Conservation (phyloP, 2,888 invertebrate species). For the Trissolcus brochymenae region DNA sequence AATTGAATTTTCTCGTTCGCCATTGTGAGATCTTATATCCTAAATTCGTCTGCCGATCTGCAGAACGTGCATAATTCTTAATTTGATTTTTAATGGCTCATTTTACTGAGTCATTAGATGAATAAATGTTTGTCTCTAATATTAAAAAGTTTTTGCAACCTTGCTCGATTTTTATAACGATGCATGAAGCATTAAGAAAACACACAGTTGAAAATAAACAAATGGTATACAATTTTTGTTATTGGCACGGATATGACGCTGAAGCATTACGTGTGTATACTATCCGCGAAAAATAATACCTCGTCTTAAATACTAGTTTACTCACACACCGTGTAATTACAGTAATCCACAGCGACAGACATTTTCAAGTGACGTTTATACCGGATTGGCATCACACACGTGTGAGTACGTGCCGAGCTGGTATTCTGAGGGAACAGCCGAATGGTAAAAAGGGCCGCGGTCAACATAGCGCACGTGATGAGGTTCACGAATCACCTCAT, state of each 20-base stretch:
- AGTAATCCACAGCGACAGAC: constrained; percentile 51
- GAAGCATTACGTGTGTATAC: constrained; percentile 60
- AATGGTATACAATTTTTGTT: constrained; percentile 53
- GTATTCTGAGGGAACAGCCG: constrained; percentile 35
- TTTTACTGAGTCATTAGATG: too few species aligned
- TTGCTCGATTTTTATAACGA: too few species aligned
- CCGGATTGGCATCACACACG: constrained; percentile 35
- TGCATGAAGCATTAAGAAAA: constrained; percentile 8
- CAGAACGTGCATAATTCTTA: constrained; percentile 46
- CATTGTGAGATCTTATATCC: constrained; percentile 34
- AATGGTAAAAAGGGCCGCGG: constrained; percentile 41
- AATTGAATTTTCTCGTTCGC: constrained; percentile 67
- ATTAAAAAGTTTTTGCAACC: too few species aligned
- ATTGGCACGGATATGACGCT: constrained; percentile 60
- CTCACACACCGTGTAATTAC: constrained; percentile 67
- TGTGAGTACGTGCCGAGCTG: constrained; percentile 46
- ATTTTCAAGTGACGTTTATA: constrained; percentile 61
- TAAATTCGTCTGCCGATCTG: constrained; percentile 43
- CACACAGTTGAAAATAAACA: constrained; percentile 16
- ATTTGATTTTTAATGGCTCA: too few species aligned
- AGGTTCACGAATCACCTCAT: constrained; percentile 14
- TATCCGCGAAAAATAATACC: constrained; percentile 66
- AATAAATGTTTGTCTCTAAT: too few species aligned
- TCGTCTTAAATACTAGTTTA: constrained; percentile 68
- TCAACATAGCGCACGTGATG: constrained; percentile 35